Conservation (phyloP, 2,113 vertebrate species). For the Vanacampus margaritifer region DNA sequence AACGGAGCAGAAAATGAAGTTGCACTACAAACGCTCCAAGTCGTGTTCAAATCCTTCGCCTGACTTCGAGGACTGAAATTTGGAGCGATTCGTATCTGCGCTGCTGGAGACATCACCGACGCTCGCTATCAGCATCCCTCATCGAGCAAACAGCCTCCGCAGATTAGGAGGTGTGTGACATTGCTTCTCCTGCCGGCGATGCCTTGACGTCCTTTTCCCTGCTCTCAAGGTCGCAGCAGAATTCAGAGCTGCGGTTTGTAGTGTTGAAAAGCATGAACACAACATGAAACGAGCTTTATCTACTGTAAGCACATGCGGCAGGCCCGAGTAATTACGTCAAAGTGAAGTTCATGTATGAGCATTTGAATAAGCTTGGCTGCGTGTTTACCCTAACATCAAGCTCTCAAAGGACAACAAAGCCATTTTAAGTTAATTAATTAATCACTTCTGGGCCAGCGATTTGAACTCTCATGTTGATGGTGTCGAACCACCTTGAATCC, state of each 20-base stretch:
- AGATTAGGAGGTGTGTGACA: conserved; percentile 46
- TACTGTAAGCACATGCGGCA: conserved; percentile 16
- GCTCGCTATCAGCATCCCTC: conserved; percentile 51
- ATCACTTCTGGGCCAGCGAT: conserved; percentile 49
- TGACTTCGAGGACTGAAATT: conserved; percentile 44
- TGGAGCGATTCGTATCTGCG: conserved; percentile 53
- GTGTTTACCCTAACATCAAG: conserved; percentile 43
- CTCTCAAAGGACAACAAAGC: conserved; percentile 50
- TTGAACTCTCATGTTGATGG: conserved; percentile 34
- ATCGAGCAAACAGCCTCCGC: conserved; percentile 52
- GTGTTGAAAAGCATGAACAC: conserved; percentile 10
- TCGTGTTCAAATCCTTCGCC: conserved; percentile 38
- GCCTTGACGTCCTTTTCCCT: conserved; percentile 34
- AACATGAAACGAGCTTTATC: conserved; percentile 44
- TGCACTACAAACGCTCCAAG: conserved; percentile 23
- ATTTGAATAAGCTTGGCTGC: conserved; percentile 60
- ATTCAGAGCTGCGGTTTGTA: neutral
- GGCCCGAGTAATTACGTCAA: conserved; percentile 41
- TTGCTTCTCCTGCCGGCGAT: conserved; percentile 27
- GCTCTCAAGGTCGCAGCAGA: conserved; percentile 62
- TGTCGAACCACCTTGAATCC: conserved; percentile 21
- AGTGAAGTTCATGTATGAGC: conserved; percentile 45
- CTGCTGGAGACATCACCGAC: conserved; percentile 26
- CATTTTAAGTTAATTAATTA: conserved; percentile 62
- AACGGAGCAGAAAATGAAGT: conserved; percentile 28